Evolutionary conservation across 2,888 invertebrate genomes (phyloP).

Genomic region (Metopia argyrocephala): DNA sequence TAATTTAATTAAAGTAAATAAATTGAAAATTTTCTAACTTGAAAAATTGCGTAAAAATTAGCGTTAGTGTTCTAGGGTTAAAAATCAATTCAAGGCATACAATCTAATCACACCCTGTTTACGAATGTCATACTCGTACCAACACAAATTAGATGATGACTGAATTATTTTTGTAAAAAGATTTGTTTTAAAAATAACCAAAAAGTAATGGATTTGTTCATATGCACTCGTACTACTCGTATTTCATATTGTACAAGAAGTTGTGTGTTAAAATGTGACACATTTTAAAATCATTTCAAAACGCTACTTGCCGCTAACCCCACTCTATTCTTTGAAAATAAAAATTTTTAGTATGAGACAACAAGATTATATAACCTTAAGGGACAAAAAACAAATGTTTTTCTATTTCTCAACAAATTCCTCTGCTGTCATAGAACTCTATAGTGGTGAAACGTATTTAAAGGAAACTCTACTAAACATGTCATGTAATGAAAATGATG

Average conservation of each 20-base stretch:
- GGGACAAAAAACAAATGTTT: constrained; percentile 22
- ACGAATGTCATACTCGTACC: constrained; percentile 32
- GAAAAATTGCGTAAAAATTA: too few relatives aligned
- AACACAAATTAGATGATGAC: constrained; percentile 17
- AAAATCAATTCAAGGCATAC: constrained; percentile 31
- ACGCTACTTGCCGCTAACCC: constrained; percentile 55
- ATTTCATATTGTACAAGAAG: not conserved
- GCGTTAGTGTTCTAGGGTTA: too few relatives aligned
- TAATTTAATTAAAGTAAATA: too few relatives aligned
- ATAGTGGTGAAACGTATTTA: constrained; percentile 3
- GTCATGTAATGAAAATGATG: constrained; percentile 67
- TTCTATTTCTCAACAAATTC: not conserved
- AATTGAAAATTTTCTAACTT: too few relatives aligned
- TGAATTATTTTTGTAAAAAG: constrained; percentile 41
- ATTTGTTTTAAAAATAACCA: constrained; percentile 33
- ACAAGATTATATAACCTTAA: constrained; percentile 46
- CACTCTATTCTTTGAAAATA: constrained; percentile 15
- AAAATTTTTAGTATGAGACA: not conserved
- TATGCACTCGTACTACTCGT: not conserved
- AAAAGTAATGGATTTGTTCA: not conserved
- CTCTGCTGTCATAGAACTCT: not conserved
- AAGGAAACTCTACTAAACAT: constrained; percentile 41
- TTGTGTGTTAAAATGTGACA: constrained; percentile 48
- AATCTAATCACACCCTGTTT: constrained; percentile 44
- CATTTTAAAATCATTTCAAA: constrained; percentile 56